A percentile compares a stretch with the other conserved stretches of the same genome.
phyloP scores from a whole-genome alignment of 2,888 invertebrate genomes.

The Drosophila subquinaria region DNA sequence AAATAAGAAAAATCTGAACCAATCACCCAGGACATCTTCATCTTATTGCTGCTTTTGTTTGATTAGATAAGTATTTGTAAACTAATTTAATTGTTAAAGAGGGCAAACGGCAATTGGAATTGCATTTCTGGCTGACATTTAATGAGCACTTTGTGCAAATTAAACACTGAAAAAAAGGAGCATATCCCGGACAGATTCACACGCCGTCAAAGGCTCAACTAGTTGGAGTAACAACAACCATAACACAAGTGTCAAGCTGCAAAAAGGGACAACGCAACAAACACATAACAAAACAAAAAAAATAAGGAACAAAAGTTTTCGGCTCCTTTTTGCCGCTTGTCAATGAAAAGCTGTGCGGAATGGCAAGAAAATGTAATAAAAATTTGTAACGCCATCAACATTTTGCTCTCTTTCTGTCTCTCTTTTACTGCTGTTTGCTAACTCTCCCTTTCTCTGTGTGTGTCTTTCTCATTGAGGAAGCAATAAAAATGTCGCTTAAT shows the following conservation, averaged over 20 bases:
- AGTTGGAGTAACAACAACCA: constrained; percentile 40
- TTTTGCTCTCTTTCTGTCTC: constrained; percentile 19
- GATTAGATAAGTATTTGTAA: constrained; percentile 45
- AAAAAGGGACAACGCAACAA: constrained; percentile 40
- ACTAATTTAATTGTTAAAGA: constrained; percentile 67
- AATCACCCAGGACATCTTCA: constrained; percentile 25
- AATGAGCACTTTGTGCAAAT: constrained; percentile 78
- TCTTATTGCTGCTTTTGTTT: background rate
- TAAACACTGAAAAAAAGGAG: constrained; percentile 54
- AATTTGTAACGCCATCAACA: constrained; percentile 70
- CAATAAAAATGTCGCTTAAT: constrained; percentile 79
- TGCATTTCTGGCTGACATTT: constrained; percentile 44
- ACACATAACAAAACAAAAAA: constrained; percentile 6
- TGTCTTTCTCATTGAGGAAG: constrained; percentile 60
- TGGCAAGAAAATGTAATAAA: constrained; percentile 75
- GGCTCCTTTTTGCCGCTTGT: constrained; percentile 50
- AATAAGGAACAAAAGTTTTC: constrained; percentile 45
- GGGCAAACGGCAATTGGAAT: constrained; percentile 28
- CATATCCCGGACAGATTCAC: constrained; percentile 47
- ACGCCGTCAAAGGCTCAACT: constrained; percentile 68
- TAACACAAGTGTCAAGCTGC: constrained; percentile 60
- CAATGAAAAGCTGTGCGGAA: constrained; percentile 67
- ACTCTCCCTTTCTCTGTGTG: constrained; percentile 5
- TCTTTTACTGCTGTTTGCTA: background rate
- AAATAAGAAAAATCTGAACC: constrained; percentile 16